Evolutionary conservation across 2,888 invertebrate genomes (phyloP), one percentile per base, ranked within the genome.

Genomic region (Ophion slaviceki): DNA sequence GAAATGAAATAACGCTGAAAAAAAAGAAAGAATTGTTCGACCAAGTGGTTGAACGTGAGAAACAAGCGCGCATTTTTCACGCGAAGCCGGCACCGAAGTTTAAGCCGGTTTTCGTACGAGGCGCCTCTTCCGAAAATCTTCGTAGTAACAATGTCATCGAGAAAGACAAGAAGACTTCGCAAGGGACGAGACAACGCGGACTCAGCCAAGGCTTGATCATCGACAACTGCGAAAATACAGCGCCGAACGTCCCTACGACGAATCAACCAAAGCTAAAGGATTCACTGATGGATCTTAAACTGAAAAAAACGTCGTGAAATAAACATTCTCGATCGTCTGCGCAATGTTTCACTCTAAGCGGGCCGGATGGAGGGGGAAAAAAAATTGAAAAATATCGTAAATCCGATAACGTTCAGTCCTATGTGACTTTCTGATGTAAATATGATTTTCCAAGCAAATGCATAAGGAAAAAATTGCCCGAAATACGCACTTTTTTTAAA

Each of bases 1-100:
- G 96, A 17, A 95, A 97, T 92, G 95, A 95, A 90, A 94, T 95
- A 80, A 89, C 95, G 40, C 94, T 94, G 75, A 94, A 94, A 64
- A 95, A 95, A 80, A 96, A 95, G 87, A 96, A 97, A 86, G 95
- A 96, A 89, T 95, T 95, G 88, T 95, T 97, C 10, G 95, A 95
- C 87, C 95, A 95, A 86, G 94, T 95, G 82, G 91, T 96, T 28
- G 96, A 96, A 86, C 95, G 96, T 84, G 94, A 95, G 85, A 96
- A 95, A 88, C 95, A 96, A 91, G 95, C 95, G 0, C 94, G 95
- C 0, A 95, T 95, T 87, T 97, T 97, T 90, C 96, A 96, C 92
- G 97, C 97, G 0, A 96, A 96, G 74, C 97, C 97, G 0, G 91
- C 96, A 17, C 97, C 97, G 0, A 88, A 94, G 93, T 89, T 95